phyloP scores from a whole-genome alignment of 1,140 invertebrate genomes.

The Aphidius ervi region DNA sequence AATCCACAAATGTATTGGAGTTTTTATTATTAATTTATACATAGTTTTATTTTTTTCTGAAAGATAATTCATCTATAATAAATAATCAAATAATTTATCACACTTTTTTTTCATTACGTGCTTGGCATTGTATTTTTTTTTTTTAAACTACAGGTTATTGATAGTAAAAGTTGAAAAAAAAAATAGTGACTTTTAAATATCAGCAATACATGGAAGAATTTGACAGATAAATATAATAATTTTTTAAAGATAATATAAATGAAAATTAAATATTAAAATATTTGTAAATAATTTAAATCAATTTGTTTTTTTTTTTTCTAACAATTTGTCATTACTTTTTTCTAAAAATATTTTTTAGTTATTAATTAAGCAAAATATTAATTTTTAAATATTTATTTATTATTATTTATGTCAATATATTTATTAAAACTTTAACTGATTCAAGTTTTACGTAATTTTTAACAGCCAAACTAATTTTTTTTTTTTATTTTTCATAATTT shows the following conservation, averaged over 20 bases:
- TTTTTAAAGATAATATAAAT: no score
- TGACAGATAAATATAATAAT: no score
- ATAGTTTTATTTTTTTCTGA: not conserved
- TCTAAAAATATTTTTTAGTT: no score
- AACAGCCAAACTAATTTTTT: not conserved
- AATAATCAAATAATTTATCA: constrained; percentile 12
- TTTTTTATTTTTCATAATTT: not conserved
- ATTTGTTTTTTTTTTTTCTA: no score
- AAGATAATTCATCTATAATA: not conserved
- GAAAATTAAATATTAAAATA: no score
- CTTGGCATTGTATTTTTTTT: not conserved
- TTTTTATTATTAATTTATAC: not conserved
- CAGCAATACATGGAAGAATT: not conserved
- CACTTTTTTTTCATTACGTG: not conserved
- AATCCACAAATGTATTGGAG: not conserved
- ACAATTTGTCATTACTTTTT: no score
- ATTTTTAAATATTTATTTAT: not conserved
- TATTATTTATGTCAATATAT: not conserved
- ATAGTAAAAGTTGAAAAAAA: constrained; percentile 1
- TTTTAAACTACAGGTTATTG: not conserved
- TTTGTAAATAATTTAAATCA: no score
- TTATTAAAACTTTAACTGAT: no score
- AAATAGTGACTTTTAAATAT: not conserved
- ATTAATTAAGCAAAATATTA: no score
- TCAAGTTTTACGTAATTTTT: no score